Conservation (phyloP, 2,113 vertebrate genomes). For the Nesoenas mayeri region DNA sequence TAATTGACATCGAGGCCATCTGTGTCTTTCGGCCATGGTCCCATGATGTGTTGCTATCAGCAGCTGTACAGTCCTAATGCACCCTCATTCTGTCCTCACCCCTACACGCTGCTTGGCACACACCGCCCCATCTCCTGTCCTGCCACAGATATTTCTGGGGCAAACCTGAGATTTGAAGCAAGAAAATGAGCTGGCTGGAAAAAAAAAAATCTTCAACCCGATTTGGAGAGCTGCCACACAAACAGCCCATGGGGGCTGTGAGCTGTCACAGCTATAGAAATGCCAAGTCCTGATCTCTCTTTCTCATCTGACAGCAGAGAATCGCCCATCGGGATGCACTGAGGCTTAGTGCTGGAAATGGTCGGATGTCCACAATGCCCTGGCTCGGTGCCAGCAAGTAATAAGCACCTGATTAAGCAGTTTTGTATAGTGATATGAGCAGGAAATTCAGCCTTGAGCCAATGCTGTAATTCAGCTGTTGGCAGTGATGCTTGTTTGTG, state of each 20-base stretch:
- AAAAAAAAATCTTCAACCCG: not conserved
- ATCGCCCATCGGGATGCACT: not conserved
- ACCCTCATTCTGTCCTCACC: not conserved
- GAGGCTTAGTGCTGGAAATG: not conserved
- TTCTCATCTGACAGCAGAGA: not conserved
- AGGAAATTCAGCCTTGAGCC: not conserved
- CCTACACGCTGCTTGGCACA: accelerated
- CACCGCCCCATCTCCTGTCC: not conserved
- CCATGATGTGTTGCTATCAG: not conserved
- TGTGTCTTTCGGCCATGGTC: not conserved
- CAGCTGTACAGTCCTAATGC: not conserved
- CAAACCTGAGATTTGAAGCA: not conserved
- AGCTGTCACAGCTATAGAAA: not conserved
- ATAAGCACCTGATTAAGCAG: not conserved
- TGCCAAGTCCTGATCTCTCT: not conserved
- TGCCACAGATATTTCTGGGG: not conserved
- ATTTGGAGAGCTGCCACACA: accelerated
- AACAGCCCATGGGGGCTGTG: accelerated
- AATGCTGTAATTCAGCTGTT: not conserved
- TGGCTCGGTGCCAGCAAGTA: not conserved
- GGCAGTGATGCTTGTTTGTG: not conserved
- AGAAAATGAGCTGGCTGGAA: not conserved
- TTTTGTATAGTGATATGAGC: not conserved
- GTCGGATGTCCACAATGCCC: not conserved
- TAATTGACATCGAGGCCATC: accelerated